Conservation (phyloP, 2,888 invertebrate genomes). For the Sminthurinus aureus region DNA sequence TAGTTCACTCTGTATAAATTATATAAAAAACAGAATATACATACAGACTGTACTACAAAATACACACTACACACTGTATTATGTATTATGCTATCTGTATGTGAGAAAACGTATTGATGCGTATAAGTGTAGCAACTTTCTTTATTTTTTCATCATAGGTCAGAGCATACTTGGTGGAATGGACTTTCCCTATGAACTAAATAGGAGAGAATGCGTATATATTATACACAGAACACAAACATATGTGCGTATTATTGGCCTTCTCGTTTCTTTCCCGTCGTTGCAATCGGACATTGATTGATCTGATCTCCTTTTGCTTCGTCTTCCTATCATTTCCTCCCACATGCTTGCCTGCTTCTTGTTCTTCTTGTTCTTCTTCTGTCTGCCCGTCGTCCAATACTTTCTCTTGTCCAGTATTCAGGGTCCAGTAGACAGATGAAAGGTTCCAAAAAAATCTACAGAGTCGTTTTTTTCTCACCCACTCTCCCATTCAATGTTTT, state of each 20-base stretch:
- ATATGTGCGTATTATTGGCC: constrained; percentile 8
- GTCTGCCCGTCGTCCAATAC: background rate
- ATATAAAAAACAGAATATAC: too few relatives aligned
- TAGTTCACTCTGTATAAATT: too few relatives aligned
- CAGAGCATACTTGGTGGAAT: background rate
- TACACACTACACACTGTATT: too few relatives aligned
- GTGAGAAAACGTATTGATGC: background rate
- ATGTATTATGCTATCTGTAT: too few relatives aligned
- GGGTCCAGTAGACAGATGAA: background rate
- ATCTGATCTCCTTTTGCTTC: constrained; percentile 33
- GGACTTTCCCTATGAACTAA: background rate
- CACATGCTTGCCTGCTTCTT: constrained; percentile 22
- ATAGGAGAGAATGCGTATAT: background rate
- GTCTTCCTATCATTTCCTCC: constrained; percentile 37
- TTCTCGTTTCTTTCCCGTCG: constrained; percentile 6
- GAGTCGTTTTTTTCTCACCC: constrained; percentile 4
- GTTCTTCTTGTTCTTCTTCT: constrained; percentile 3
- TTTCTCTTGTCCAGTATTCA: background rate
- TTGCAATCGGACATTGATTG: constrained; percentile 36
- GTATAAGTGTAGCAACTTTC: background rate
- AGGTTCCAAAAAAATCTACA: background rate
- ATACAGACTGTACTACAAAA: too few relatives aligned
- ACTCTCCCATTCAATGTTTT: constrained; percentile 12
- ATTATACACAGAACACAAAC: background rate
- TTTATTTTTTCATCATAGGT: background rate